Evolutionary conservation across 2,113 vertebrate genomes (phyloP), one percentile per base, ranked within the genome.

Genomic region (Ciconia maguari): DNA sequence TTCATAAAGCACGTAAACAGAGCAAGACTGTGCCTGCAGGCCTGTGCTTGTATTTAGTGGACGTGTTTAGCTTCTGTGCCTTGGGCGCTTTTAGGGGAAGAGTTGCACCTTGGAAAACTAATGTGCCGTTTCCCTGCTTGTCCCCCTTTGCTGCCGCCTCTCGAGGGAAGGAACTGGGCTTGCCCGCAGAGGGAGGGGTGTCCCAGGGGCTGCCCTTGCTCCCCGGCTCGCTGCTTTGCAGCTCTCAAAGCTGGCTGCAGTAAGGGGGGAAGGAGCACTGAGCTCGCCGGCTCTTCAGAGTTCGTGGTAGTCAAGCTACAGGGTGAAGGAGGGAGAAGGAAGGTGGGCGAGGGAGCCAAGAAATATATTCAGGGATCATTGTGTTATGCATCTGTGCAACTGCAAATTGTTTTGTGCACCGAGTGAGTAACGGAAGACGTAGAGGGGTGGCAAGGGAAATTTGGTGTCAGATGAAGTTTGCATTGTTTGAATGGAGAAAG

Each of bases 401-500:
- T 21, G 62, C 81, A 94, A 94, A 94, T 95, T 68, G 83, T 75
- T 96, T 92, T 91, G 94, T 87, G 81, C 66, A 85, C 46, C 0
- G 0, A 94, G 57, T 2, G 2, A 92, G 77, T 72, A 75, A 82
- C 3, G 0, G 18, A 83, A 54, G 54, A 62, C 0, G 0, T 24
- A 18, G 65, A 84, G 48, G 22, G 8, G n/a, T 36, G 52, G 80
- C 36, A 60, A 61, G 77, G 77, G 86, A 89, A 87, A 89, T 93
- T 26, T 74, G 77, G 36, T 87, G 83, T 94, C 81, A 83, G 74
- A 54, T 69, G 72, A 49, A 80, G 66, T 84, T 82, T 91, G 77
- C 51, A 46, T 94, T 94, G 89, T 97, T 85, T 9, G 10, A 69
- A 76, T 46, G 60, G 88, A 94, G 80, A 79, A 94, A 76, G 62